Percentiles rank a stretch among this genome's conserved stretches.
Conservation (phyloP, 2,888 invertebrate species). For the Rotaria macrura region DNA sequence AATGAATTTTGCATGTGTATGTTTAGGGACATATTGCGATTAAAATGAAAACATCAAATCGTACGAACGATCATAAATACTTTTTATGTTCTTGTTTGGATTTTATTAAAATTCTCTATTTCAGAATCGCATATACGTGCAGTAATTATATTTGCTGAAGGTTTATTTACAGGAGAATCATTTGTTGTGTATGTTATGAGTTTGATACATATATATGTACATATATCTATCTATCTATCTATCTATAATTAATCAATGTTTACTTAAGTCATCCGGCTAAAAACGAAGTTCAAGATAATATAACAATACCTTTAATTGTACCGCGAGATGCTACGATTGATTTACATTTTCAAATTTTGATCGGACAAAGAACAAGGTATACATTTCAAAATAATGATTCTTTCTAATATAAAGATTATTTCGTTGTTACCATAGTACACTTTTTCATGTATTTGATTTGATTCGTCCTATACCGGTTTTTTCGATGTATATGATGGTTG, state of each 20-base stretch:
- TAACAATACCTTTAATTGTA: conserved; percentile 62
- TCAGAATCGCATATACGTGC: conserved; percentile 59
- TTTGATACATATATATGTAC: too few species aligned
- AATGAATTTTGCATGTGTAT: too few species aligned
- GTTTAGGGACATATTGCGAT: conserved; percentile 60
- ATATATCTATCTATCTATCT: too few species aligned
- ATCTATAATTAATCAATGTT: too few species aligned
- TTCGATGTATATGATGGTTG: conserved; percentile 63
- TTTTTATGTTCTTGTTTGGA: neutral
- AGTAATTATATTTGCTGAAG: conserved; percentile 77
- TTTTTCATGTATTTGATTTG: conserved; percentile 78
- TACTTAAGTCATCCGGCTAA: conserved; percentile 60
- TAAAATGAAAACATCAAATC: conserved; percentile 66
- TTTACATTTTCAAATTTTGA: conserved; percentile 75
- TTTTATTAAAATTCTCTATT: neutral
- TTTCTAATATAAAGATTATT: too few species aligned
- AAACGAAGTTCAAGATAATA: conserved; percentile 53
- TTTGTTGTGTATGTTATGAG: conserved; percentile 48
- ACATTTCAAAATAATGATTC: too few species aligned
- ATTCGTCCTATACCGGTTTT: conserved; percentile 75
- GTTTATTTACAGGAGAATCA: conserved; percentile 59
- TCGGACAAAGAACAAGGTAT: conserved; percentile 60
- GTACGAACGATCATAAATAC: conserved; percentile 36
- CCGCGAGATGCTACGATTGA: conserved; percentile 70
- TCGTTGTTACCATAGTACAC: conserved; percentile 55